Conservation (phyloP, 2,888 invertebrate genomes). For the Agonopterix alstromeriana region DNA sequence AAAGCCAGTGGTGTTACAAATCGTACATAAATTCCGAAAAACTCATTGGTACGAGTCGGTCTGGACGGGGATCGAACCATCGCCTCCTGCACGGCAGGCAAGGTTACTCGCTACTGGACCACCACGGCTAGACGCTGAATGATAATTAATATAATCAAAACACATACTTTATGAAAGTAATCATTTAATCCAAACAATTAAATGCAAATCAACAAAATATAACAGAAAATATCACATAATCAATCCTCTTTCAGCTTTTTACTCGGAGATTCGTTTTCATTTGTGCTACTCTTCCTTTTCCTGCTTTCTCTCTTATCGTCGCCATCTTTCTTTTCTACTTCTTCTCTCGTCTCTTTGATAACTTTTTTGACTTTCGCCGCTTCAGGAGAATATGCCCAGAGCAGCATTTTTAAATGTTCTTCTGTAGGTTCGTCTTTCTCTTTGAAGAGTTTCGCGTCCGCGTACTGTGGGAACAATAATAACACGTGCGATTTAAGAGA, state of each 20-base stretch:
- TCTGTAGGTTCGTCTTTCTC: conserved; percentile 81
- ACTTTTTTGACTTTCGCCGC: conserved; percentile 79
- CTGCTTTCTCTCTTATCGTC: conserved; percentile 46
- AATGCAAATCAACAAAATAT: conserved; percentile 8
- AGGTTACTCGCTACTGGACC: too few relatives aligned
- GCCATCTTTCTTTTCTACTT: conserved; percentile 15
- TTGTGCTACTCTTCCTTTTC: conserved; percentile 30
- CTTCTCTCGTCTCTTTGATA: conserved; percentile 42
- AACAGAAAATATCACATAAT: conserved; percentile 1
- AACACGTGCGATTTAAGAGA: neutral
- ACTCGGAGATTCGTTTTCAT: conserved; percentile 32
- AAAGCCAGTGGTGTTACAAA: too few relatives aligned
- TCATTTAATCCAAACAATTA: conserved; percentile 6
- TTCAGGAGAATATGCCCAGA: conserved; percentile 88
- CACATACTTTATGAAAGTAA: too few relatives aligned
- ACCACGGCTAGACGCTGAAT: too few relatives aligned
- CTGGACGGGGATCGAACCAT: too few relatives aligned
- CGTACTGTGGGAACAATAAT: conserved; percentile 57
- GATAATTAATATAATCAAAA: too few relatives aligned
- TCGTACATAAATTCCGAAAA: too few relatives aligned
- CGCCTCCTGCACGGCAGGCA: too few relatives aligned
- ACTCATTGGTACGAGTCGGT: too few relatives aligned
- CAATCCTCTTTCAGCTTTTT: conserved; percentile 44
- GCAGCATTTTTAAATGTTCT: conserved; percentile 81
- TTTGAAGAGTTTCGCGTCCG: conserved; percentile 78